Evolutionary conservation across 2,888 invertebrate genomes (phyloP), one percentile per base, ranked within the genome.

Genomic region (Thereva nobilitata): DNA sequence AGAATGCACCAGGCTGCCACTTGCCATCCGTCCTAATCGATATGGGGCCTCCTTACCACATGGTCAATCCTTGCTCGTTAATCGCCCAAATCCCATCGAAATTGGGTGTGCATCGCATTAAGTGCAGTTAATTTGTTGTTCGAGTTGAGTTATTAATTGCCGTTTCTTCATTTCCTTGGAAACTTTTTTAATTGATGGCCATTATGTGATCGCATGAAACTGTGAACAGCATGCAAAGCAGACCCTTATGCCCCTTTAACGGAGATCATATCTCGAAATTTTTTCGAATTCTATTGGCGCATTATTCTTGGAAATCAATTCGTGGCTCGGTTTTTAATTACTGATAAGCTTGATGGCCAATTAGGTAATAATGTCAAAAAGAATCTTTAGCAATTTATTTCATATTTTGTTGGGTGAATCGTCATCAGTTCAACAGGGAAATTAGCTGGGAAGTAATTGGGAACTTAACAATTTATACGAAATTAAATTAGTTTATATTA

Each of bases 61-160:
- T 4, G 6, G 37, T 40, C 37, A 49, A 41, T 42, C 53, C 63
- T 52, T 41, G 52, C 37, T 23, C 10, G 40, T 63, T 64, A 53
- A 63, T 49, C 42, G 40, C 50, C 63, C 52, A 53, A 45, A 56
- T 34, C 61, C 56, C 63, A 66, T 66, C 47, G 57, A 67, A 68
- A 69, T 69, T 69, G 67, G 67, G 67, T 69, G 67, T 69, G 67
- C 67, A 64, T 47, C 52, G 64, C 54, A 64, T 64, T 64, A 64
- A 54, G 12, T 41, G 54, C 10, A 35, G 54, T 54, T 64, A 64
- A 64, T 64, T 64, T 64, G 64, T 64, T 54, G 64, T 47, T 47
- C 54, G 53, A 12, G 54, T 54, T 64, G 64, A 64, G 54, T 64
- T 64, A 64, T 64, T 64, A 64, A 64, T 64, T 64, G 64, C 34